Evolutionary conservation across 1,140 invertebrate genomes (phyloP), one percentile per base, ranked within the genome.

Genomic region (Drosophila azteca): DNA sequence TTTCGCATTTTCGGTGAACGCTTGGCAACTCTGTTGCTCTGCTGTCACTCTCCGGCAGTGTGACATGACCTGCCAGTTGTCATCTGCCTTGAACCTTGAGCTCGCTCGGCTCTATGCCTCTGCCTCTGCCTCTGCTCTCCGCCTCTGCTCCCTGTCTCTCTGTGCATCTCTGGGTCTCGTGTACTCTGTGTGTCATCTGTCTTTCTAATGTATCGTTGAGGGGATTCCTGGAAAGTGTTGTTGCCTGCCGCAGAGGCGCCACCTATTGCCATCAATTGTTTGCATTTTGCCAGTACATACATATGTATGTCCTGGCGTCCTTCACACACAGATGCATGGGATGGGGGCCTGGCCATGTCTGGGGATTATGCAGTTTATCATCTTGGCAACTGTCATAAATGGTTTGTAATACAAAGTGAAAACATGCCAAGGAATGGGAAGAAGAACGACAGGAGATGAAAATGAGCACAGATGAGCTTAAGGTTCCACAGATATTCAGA

Each of bases 171-270:
- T 57, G 6, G 55, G 52, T 57, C 13, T 46, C 22, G 35, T 39
- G 3, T 39, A 13, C 35, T 11, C 35, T 11, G 3, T 54, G 51
- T 66, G 46, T 52, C 60, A 69, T 53, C 59, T 74, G 59, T 77
- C 70, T 63, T 53, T 72, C 69, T 62, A 73, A 73, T 66, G 71
- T 71, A 76, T 76, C 49, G 59, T 43, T 61, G 48, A 31, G 15
- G 22, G 35, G 46, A 61, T 39, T 39, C 24, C 45, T 41, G 35
- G 7, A 51, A 48, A 22, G 35, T 50, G 35, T 35, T 48, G 11
- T 60, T n/a, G 52, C 52, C 35, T 17, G 22, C 52, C 11, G 39
- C 20, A 41, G 48, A 41, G 31, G 31, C 46, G 48, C 59, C 46
- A 61, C 35, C 59, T 61, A 49, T 60, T 13, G 57, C 29, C 59